Base-by-base conservation (phyloP, 2,797 vertebrate genomes). In the Chelonia mydas region DNA sequence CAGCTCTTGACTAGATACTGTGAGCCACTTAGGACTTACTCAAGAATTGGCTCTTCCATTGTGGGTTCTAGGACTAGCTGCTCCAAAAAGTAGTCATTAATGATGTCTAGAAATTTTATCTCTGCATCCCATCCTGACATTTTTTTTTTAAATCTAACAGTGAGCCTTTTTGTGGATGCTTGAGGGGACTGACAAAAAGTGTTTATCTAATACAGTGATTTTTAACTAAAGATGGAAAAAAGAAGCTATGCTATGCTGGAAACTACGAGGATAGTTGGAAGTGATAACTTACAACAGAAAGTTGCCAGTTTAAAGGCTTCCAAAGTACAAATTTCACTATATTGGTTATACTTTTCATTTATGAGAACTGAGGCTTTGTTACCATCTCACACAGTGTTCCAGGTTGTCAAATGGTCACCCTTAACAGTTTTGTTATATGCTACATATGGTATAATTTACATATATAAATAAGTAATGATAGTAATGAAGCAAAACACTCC, bases 361-460 rank as follows among this genome's bases (percentile, higher is more conserved):
- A 77, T 7, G 87, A 94, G 5, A 83, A 54, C 65, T 23, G 16
- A n/a, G n/a, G 9, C 47, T 87, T 87, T 86, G 2, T 86, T 79
- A 51, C 84, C 87, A 61, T 61, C 3, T 89, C 89, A 77, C 3
- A 0, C 0, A 84, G 25, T 5, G 53, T 89, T 94, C 76, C 49
- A 45, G 84, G 27, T 11, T 95, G n/a, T 89, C 81, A 89, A 92
- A 89, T 37, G 19, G 65, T 72, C 65, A n/a, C n/a, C 50, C 81
- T 86, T 89, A 94, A 80, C 55, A 65, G 23, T n/a, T 13, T 15
- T 83, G 83, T 19, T 77, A 19, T 11, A 19, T 81, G 83, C 16
- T 65, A 16, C 61, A 19, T 57, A 28, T 12, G 84, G 17, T 72
- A 23, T 78, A 54, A 88, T 78, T 87, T 51, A 28, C 41, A 88